phyloP scores from a whole-genome alignment of 2,888 invertebrate species.

The Drosophila fungiperda region DNA sequence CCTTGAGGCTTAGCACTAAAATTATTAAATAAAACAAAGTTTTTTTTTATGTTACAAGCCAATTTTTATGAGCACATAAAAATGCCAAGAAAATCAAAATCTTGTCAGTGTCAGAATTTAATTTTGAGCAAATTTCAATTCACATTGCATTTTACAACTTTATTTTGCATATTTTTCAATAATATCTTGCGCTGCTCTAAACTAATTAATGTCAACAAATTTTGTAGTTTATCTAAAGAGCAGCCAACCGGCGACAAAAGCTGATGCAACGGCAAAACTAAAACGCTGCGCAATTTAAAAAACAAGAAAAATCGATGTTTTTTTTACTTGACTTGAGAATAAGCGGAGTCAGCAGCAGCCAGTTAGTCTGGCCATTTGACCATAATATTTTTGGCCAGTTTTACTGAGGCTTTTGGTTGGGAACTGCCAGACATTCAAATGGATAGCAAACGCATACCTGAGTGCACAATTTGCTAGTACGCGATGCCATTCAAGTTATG shows the following conservation, averaged over 20 bases:
- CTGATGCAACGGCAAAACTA: conserved; percentile 50
- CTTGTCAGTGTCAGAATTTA: not conserved
- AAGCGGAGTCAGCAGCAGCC: conserved; percentile 63
- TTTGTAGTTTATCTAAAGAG: conserved; percentile 42
- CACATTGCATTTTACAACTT: conserved; percentile 22
- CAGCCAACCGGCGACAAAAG: conserved; percentile 64
- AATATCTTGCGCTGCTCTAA: conserved; percentile 26
- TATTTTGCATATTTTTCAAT: conserved; percentile 35
- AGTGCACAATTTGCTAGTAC: conserved; percentile 27
- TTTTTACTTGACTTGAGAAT: conserved; percentile 66
- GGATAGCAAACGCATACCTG: conserved; percentile 29
- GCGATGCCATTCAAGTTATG: conserved; percentile 67
- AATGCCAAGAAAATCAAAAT: conserved; percentile 3
- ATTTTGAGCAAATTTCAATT: conserved; percentile 3
- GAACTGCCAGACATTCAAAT: conserved; percentile 59
- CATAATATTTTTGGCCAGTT: conserved; percentile 58
- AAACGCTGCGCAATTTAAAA: conserved; percentile 48
- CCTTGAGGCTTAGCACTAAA: not conserved
- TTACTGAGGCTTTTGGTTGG: conserved; percentile 31
- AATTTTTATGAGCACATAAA: conserved; percentile 14
- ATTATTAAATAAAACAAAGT: not conserved
- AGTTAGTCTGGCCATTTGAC: conserved; percentile 38
- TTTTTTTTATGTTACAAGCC: not conserved
- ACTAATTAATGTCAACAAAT: conserved; percentile 68
- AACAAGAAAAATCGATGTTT: conserved; percentile 15